Base-by-base conservation (phyloP, 2,113 vertebrate species). In the Numida meleagris region DNA sequence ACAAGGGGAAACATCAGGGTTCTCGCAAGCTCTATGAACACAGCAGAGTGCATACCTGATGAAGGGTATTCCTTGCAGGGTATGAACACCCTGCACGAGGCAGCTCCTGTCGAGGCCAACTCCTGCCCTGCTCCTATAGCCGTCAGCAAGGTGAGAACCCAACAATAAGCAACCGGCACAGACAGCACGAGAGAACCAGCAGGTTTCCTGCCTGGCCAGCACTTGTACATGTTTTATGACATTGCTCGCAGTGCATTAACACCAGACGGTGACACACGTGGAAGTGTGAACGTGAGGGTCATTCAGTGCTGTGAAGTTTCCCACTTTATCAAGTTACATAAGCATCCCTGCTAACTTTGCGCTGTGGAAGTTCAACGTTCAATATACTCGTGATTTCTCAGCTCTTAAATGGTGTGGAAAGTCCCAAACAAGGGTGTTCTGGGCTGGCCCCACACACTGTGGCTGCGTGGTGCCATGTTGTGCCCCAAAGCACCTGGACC, bases 21-120 rank as follows among this genome's bases (percentile, higher is more conserved):
- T 71, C 13, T 3, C 4, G 1, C 1, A 25, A 42, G 21, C 36
- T 5, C 7, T 17, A 1, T 4, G 2, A 18, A 1, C 0, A 3
- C 0, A 7, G 11, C 46, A 12, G 63, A 2, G 1, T 1, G 2
- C 15, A 18, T 4, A 1, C 14, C 17, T 7, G 61, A 36, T 4
- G 73, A 17, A 33, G 77, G 48, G 29, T 11, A 34, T 67, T 13
- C 4, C 6, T 45, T 43, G 59, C 12, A 19, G n/a, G 33, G 6
- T 6, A 7, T 1, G 36, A 15, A 5, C 18, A 5, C 2, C 12
- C 4, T 23, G 8, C 27, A 34, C 38, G 24, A 73, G 31, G 25
- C 51, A 38, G 3, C 58, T 3, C 23, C 7, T 1, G 2, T 14
- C n/a, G n/a, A n/a, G 46, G 12, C 12, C 48, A 16, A 18, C 21